Conservation (phyloP, 1,140 invertebrate genomes). For the Drosophila bipectinata region DNA sequence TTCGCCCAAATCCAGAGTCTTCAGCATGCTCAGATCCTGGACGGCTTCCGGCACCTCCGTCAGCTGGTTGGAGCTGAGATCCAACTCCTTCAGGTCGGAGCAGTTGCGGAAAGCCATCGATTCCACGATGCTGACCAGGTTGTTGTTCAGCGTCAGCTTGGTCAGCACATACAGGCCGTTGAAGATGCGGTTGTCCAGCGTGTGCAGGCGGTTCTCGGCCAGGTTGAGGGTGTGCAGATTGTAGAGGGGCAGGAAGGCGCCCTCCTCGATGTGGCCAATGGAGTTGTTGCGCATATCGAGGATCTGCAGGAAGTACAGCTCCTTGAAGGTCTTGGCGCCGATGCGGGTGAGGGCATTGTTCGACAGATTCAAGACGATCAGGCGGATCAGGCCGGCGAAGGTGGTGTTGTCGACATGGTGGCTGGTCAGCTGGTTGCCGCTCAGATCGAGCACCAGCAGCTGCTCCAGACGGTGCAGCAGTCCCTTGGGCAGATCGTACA, state of each 20-base stretch:
- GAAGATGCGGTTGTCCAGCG: constrained; percentile 90
- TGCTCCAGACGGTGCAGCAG: constrained; percentile 88
- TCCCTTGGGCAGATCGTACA: constrained; percentile 89
- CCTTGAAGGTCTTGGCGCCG: constrained; percentile 89
- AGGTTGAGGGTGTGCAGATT: constrained; percentile 92
- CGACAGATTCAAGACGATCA: constrained; percentile 89
- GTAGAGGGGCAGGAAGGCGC: constrained; percentile 91
- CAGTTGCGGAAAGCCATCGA: constrained; percentile 92
- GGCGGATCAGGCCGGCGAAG: constrained; percentile 88
- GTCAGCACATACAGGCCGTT: constrained; percentile 93
- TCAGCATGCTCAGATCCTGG: constrained; percentile 89
- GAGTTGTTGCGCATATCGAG: constrained; percentile 92
- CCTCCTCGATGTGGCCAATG: constrained; percentile 90
- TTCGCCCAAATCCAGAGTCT: constrained; percentile 92
- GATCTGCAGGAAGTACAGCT: constrained; percentile 92
- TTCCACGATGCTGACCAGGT: constrained; percentile 89
- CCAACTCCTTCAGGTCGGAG: constrained; percentile 91
- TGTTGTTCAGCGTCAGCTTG: constrained; percentile 91
- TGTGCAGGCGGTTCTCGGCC: constrained; percentile 90
- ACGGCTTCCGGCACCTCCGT: constrained; percentile 90
- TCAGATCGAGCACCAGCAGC: constrained; percentile 89
- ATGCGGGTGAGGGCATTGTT: constrained; percentile 88
- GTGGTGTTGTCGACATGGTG: constrained; percentile 88
- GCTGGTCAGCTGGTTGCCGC: constrained; percentile 89
- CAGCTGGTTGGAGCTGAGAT: constrained; percentile 92